Evolutionary conservation across 1,140 invertebrate genomes (phyloP).

Genomic region (Drosophila murphyi): DNA sequence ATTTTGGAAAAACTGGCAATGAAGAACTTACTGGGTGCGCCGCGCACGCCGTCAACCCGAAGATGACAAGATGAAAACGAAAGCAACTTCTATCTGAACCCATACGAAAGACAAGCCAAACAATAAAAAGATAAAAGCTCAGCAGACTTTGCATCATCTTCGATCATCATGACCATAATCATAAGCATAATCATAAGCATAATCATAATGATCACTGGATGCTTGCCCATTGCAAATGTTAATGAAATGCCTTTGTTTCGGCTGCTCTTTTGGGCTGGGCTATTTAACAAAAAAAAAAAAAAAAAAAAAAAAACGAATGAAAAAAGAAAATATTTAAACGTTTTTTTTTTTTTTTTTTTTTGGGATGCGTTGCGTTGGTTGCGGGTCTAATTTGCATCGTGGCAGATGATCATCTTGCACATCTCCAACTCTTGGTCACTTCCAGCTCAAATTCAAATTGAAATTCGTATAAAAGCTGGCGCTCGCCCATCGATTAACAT

Average conservation of each 20-base stretch:
- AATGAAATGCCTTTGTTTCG: constrained; percentile 72
- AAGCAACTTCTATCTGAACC: constrained; percentile 44
- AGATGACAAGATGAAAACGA: constrained; percentile 46
- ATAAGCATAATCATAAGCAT: neutral
- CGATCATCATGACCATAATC: constrained; percentile 27
- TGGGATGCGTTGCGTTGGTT: constrained; percentile 23
- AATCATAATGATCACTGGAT: neutral
- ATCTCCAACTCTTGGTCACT: constrained; percentile 16
- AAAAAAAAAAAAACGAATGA: neutral
- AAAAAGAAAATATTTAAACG: too few relatives aligned
- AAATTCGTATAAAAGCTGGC: constrained; percentile 65
- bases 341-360: neutral
- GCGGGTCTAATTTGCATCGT: constrained; percentile 40
- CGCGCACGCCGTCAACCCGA: neutral
- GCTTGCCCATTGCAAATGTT: constrained; percentile 60
- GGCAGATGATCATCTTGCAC: constrained; percentile 10
- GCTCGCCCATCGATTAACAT: constrained; percentile 48
- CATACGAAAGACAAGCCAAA: neutral
- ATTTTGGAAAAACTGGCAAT: constrained; percentile 35
- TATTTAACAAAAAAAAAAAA: neutral
- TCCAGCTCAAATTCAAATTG: neutral
- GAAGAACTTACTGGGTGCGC: constrained; percentile 34
- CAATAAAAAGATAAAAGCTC: neutral
- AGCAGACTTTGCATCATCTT: constrained; percentile 41
- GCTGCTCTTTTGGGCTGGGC: neutral